A percentile compares a stretch with the other conserved stretches of the same genome.
Evolutionary conservation across 1,140 invertebrate species (phyloP).

Genomic region (Solenopsis fugax): DNA sequence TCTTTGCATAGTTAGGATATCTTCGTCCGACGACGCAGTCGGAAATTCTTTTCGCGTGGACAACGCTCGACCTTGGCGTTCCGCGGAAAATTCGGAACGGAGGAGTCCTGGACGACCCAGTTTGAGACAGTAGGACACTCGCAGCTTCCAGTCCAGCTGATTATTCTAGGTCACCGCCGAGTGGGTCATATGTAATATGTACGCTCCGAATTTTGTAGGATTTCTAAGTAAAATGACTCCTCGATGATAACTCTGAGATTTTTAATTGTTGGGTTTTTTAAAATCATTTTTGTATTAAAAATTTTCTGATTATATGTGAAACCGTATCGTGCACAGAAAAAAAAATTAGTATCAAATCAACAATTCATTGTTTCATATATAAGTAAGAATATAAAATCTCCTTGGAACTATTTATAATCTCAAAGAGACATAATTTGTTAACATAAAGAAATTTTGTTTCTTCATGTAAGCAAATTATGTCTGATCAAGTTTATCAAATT

Average conservation of each 20-base stretch:
- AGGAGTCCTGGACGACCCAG: conserved; percentile 2
- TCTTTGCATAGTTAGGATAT: conserved; percentile 34
- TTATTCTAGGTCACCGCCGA: neutral
- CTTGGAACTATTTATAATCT: no score
- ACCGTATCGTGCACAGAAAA: no score
- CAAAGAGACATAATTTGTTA: no score
- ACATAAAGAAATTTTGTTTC: no score
- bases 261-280: neutral
- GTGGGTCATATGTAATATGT: neutral
- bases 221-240: neutral
- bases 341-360: no score
- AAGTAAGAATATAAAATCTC: no score
- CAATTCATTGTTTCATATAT: no score
- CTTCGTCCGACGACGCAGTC: neutral
- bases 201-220: neutral
- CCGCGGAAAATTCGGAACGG: conserved; percentile 4
- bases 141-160: neutral
- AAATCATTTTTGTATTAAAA: neutral
- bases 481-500: no score
- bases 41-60: conserved; percentile 43
- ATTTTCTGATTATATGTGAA: neutral
- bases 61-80: conserved; percentile 59
- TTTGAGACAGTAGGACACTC: neutral
- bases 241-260: neutral
- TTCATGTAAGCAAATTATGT: no score